Percentiles rank a stretch among this genome's conserved stretches.
Evolutionary conservation across 2,888 invertebrate species (phyloP).

Genomic region (Mystacides longicornis): DNA sequence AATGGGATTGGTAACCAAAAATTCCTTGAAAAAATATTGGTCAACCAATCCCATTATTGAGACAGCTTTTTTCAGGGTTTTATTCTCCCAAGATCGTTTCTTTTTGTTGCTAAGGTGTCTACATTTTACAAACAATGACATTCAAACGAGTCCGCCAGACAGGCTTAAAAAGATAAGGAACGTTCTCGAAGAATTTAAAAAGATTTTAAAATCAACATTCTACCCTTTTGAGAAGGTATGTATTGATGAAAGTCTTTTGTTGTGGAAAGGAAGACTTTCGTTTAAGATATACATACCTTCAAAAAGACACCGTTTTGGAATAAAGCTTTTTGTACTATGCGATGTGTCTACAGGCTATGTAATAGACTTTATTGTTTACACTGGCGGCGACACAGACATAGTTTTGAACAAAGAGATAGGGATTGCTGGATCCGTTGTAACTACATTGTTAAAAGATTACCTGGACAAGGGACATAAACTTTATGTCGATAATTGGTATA

Average conservation of each 20-base stretch:
- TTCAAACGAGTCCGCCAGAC: no score
- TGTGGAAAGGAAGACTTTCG: constrained; percentile 6
- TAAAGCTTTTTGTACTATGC: constrained; percentile 10
- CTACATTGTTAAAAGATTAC: constrained; percentile 7
- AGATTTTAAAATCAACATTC: no score
- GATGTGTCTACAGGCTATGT: background rate
- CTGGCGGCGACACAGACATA: background rate
- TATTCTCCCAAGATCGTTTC: background rate
- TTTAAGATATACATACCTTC: constrained; percentile 8
- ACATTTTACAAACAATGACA: background rate
- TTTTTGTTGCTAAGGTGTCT: background rate
- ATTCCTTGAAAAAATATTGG: no score
- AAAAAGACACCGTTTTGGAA: constrained; percentile 2
- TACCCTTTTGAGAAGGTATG: background rate
- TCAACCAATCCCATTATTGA: background rate
- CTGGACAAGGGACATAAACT: constrained; percentile 9
- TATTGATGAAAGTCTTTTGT: background rate
- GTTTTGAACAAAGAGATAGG: background rate
- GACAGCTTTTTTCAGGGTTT: background rate
- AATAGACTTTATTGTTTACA: constrained; percentile 9
- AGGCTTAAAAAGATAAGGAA: no score
- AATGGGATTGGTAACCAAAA: background rate
- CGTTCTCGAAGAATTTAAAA: no score
- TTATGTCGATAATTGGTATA: constrained; percentile 11
- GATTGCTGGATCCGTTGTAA: constrained; percentile 7